These are phyloP conservation scores for Coccyzus lansbergi DNA, from an alignment of 2,797 vertebrate species.

Conservation along the genomic window DNA sequence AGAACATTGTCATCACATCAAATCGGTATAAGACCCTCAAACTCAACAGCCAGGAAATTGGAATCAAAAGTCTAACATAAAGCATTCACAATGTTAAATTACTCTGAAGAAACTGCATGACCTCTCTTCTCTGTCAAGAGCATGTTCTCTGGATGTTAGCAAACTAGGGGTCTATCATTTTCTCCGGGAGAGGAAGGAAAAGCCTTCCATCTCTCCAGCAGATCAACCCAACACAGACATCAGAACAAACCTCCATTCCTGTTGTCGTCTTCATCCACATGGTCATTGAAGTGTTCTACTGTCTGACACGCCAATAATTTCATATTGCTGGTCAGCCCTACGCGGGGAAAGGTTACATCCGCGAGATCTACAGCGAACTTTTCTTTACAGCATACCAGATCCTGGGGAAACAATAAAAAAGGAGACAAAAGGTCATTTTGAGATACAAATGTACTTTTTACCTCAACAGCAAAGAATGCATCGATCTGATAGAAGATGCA, in stretches of 20 bases:
- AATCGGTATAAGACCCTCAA: too few species aligned
- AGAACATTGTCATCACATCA: not conserved
- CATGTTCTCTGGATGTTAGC: not conserved
- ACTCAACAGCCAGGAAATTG: not conserved
- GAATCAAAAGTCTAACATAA: not conserved
- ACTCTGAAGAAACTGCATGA: too few species aligned
- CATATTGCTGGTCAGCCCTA: too few species aligned
- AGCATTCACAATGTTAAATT: not conserved
- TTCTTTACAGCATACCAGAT: too few species aligned
- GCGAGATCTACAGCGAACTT: too few species aligned
- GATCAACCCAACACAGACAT: not conserved
- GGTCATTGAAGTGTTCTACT: conserved; percentile 61
- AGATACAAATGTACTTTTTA: too few species aligned
- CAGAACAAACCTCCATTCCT: conserved; percentile 87
- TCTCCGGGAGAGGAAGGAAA: not conserved
- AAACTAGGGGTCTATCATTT: not conserved
- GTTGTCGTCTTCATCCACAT: conserved; percentile 83
- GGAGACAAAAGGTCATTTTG: too few species aligned
- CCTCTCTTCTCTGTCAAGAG: not conserved
- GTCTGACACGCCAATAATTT: too few species aligned
- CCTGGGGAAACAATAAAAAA: too few species aligned
- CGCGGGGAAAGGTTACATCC: too few species aligned
- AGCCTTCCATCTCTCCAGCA: not conserved
- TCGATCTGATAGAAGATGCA: too few species aligned
- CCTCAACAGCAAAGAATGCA: too few species aligned